Evolutionary conservation across 2,113 vertebrate species (phyloP).

Genomic region (Xyrauchen texanus): DNA sequence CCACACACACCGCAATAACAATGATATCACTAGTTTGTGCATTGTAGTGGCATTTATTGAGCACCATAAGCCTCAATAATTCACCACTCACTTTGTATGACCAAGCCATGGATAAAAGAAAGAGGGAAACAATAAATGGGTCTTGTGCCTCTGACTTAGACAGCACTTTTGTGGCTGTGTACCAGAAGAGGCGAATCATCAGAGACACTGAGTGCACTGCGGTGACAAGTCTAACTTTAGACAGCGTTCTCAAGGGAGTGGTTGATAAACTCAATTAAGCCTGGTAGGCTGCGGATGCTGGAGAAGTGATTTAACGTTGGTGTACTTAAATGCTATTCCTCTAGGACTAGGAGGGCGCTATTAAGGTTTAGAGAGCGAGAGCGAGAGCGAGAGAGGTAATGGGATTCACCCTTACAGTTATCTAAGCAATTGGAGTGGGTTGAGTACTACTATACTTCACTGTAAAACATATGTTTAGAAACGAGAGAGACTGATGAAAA

Average conservation of each 20-base stretch:
- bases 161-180: constrained; percentile 40
- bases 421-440: neutral
- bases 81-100: constrained; percentile 12
- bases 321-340: constrained; percentile 62
- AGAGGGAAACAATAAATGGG: constrained; percentile 8
- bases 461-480: neutral
- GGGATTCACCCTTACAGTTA: constrained; percentile 34
- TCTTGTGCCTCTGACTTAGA: constrained; percentile 22
- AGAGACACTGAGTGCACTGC: constrained; percentile 43
- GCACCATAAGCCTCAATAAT: constrained; percentile 39
- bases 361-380: neutral
- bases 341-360: constrained; percentile 30
- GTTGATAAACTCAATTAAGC: constrained; percentile 72
- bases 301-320: constrained; percentile 70
- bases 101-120: constrained; percentile 33
- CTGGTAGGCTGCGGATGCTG: constrained; percentile 38
- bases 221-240: constrained; percentile 68
- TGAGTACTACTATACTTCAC: neutral
- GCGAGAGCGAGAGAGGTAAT: neutral
- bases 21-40: constrained; percentile 51
- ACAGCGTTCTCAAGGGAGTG: constrained; percentile 62
- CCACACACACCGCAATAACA: constrained; percentile 46
- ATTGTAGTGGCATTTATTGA: constrained; percentile 35
- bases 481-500: neutral
- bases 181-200: constrained; percentile 62